A percentile compares a stretch with the other conserved stretches of the same genome.
Evolutionary conservation across 2,113 vertebrate genomes (phyloP).

Genomic region (Okapia johnstoni): DNA sequence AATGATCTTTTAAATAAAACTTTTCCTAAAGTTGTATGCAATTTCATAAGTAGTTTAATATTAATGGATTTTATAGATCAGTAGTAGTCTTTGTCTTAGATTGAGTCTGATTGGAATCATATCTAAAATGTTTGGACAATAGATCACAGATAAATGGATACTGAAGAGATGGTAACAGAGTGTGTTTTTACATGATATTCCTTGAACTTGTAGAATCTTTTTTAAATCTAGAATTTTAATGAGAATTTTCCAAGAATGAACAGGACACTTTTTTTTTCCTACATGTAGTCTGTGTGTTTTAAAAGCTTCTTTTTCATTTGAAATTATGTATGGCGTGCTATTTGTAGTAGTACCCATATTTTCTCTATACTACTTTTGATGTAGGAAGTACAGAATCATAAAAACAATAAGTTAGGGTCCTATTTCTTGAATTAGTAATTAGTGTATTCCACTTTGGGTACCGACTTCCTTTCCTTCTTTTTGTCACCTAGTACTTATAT

Average conservation of each 20-base stretch:
- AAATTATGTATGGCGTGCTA: not conserved
- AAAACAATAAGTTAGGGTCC: not conserved
- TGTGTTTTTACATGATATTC: not conserved
- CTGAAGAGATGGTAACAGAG: not conserved
- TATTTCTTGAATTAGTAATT: not conserved
- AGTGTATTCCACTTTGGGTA: not conserved
- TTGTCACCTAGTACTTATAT: not conserved
- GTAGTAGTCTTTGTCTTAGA: not conserved
- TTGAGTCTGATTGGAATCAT: not conserved
- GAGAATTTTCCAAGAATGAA: not conserved
- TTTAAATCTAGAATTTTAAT: constrained; percentile 31
- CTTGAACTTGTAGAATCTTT: not conserved
- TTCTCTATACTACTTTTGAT: not conserved
- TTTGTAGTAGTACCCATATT: not conserved
- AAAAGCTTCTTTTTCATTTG: constrained; percentile 3
- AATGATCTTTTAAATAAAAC: not conserved
- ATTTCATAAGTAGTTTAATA: not conserved
- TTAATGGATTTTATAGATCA: not conserved
- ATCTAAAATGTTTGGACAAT: constrained; percentile 10
- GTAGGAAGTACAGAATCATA: not conserved
- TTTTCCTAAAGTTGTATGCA: not conserved
- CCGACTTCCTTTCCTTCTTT: not conserved
- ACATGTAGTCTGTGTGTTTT: not conserved
- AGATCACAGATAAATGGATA: not conserved
- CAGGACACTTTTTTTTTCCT: not conserved